These are phyloP conservation scores for Ranitomeya variabilis DNA, from an alignment of 2,113 vertebrate genomes.

Conservation along the genomic window DNA sequence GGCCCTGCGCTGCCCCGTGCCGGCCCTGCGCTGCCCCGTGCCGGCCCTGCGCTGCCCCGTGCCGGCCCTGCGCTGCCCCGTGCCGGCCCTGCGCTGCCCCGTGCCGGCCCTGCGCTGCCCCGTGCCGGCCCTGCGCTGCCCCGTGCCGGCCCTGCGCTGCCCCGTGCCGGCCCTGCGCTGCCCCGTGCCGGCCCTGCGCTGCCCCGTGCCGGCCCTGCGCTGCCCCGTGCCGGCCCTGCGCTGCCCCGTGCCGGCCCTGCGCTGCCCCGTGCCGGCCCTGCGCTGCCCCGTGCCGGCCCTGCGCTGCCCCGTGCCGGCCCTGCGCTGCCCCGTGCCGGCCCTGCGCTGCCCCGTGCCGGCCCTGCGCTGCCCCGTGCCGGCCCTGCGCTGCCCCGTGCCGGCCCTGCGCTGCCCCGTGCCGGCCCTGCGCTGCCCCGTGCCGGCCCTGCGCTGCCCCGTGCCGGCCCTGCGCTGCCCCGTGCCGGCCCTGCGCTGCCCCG, in stretches of 20 bases:
- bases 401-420: not conserved
- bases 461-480: not conserved
- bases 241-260: not conserved
- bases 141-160: conserved; percentile 37
- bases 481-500: too few species aligned
- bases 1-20: too few species aligned
- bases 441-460: conserved; percentile 37
- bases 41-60: not conserved
- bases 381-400: not conserved
- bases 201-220: too few species aligned
- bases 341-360: not conserved
- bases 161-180: not conserved
- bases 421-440: not conserved
- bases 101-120: too few species aligned
- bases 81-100: not conserved
- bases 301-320: too few species aligned
- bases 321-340: not conserved
- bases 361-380: not conserved
- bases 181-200: too few species aligned
- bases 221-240: not conserved
- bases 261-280: not conserved
- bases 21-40: too few species aligned
- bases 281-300: not conserved
- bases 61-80: too few species aligned
- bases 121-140: not conserved